Evolutionary conservation across 2,888 invertebrate species (phyloP), one percentile per base, ranked within the genome.

Genomic region (Eilema sororculum): DNA sequence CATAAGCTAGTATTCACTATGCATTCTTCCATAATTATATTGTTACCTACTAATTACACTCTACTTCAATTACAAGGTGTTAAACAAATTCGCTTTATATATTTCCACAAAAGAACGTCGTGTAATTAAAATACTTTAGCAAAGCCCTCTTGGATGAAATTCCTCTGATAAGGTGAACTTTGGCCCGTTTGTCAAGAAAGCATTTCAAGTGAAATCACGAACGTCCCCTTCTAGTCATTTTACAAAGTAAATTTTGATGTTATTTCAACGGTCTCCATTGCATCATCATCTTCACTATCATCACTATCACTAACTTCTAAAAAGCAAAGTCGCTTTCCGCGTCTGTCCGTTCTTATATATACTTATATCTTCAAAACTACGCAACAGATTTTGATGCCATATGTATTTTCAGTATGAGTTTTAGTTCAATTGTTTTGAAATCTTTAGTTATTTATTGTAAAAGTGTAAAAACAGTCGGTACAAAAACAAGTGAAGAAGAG

Each of bases 101-200:
- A 30, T 52, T 68, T 66, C 76, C 78, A 82, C 20, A 24, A 62
- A 84, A 85, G 68, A 70, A 65, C 73, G 65, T 67, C 60, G 64
- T 78, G 76, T 83, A 82, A 86, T 86, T 84, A 86, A 83, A 85
- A 86, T 84, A 80, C 81, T 82, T 78, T 13, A 72, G 74, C 69
- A 72, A 69, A 78, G 75, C 61, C 64, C 65, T 68, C 37, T 66
- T 59, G 72, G 71, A 78, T 79, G 72, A 78, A 81, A 72, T 75
- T 75, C 67, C 73, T 72, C 78, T 74, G 87, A 87, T 87, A 88
- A 88, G 81, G 71, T 76, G 73, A 81, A 79, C 74, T 81, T 88
- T 84, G 72, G 74, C 79, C 71, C 82, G 83, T 86, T 88, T 85
- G 84, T 87, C 82, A 86, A 77, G 77, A 70, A 74, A 75, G 80